A percentile compares a stretch with the other conserved stretches of the same genome.
Evolutionary conservation across 2,888 invertebrate species (phyloP).

Genomic region (Crossocerus cetratus): DNA sequence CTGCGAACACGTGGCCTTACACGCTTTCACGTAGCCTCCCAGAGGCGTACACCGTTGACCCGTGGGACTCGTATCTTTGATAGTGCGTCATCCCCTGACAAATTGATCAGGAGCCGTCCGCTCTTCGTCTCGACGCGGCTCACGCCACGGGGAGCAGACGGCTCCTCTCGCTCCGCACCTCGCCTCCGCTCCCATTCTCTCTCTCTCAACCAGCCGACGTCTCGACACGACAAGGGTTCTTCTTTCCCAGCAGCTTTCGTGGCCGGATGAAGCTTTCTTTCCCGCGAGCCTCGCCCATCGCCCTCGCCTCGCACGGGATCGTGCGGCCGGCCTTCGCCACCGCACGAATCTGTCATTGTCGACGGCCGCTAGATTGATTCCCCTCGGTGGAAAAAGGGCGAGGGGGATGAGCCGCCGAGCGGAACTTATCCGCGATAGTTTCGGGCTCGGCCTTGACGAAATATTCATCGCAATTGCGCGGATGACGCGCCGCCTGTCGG

Average conservation of each 20-base stretch:
- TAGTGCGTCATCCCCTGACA: slow-evolving; percentile 61
- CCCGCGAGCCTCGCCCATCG: no score
- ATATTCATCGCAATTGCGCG: neutral
- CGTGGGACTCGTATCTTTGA: slow-evolving; percentile 60
- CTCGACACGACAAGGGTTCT: neutral
- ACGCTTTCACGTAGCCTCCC: slow-evolving; percentile 29
- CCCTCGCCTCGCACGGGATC: no score
- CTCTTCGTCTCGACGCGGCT: slow-evolving; percentile 35
- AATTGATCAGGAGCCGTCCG: slow-evolving; percentile 57
- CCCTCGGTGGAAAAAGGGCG: neutral
- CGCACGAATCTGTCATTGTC: slow-evolving; percentile 2
- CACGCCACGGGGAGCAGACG: slow-evolving; percentile 30
- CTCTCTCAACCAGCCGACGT: no score
- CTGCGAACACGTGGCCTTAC: no score
- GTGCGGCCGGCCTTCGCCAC: neutral
- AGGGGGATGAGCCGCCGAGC: neutral
- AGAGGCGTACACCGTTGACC: slow-evolving; percentile 46
- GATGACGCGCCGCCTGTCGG: neutral
- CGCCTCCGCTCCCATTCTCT: no score
- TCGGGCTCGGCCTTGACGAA: neutral
- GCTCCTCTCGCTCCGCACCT: slow-evolving; percentile 4
- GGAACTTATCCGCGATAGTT: neutral
- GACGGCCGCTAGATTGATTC: neutral
- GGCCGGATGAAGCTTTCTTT: no score
- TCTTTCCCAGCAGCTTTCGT: neutral